A percentile compares a stretch with the other conserved stretches of the same genome.
Conservation (phyloP, 35 echinoderm and acorn worm genomes). For the Heliocidaris erythrogramma region DNA sequence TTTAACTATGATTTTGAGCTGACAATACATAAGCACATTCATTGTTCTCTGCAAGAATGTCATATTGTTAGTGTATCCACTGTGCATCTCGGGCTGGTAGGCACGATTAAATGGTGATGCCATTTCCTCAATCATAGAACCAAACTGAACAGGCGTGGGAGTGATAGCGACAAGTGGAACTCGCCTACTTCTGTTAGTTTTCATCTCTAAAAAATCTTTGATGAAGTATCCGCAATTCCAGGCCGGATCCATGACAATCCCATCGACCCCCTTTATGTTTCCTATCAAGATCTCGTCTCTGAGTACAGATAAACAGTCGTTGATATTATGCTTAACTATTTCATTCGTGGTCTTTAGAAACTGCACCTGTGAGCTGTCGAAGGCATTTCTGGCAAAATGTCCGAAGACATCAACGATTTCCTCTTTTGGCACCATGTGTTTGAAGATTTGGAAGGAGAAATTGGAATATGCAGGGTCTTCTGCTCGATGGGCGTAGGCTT, state of each 20-base stretch:
- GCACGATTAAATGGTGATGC: not conserved
- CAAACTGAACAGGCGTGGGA: not conserved
- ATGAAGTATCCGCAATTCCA: slow-evolving; percentile 42
- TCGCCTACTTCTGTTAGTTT: not conserved
- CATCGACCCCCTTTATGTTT: slow-evolving; percentile 31
- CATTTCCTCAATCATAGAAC: not conserved
- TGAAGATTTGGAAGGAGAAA: slow-evolving; percentile 51
- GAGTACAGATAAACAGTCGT: slow-evolving; percentile 20
- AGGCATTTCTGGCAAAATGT: too few species aligned
- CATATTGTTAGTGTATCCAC: not conserved
- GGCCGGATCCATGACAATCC: slow-evolving; percentile 48
- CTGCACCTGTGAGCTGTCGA: too few species aligned
- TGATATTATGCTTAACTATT: not conserved
- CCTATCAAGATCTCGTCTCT: not conserved
- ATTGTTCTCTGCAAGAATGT: not conserved
- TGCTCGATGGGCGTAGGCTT: slow-evolving; percentile 36
- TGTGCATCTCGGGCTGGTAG: not conserved
- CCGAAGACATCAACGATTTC: not conserved
- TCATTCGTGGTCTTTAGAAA: too few species aligned
- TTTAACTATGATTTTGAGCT: too few species aligned
- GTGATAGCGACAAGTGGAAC: not conserved
- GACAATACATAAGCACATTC: too few species aligned
- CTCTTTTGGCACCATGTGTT: not conserved
- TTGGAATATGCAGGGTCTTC: slow-evolving; percentile 39
- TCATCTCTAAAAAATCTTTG: not conserved